phyloP scores from a whole-genome alignment of 1,140 invertebrate genomes.

The Rhopalosiphum maidis region DNA sequence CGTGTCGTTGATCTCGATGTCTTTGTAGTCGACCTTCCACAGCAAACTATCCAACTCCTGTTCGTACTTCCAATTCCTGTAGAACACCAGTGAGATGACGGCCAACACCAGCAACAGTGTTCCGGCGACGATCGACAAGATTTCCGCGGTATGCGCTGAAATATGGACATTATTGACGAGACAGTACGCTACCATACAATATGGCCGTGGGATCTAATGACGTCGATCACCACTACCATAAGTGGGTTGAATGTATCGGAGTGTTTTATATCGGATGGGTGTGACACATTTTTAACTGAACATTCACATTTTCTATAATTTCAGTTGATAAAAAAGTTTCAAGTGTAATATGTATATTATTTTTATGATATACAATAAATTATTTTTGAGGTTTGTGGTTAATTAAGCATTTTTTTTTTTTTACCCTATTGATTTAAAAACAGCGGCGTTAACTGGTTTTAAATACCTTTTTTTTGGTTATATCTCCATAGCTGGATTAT shows the following conservation, averaged over 20 bases:
- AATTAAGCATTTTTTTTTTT: neutral
- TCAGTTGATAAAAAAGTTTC: neutral
- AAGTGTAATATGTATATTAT: neutral
- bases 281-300: neutral
- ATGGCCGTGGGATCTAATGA: neutral
- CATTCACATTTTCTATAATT: neutral
- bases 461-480: neutral
- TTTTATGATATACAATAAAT: neutral
- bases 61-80: slow-evolving; percentile 93
- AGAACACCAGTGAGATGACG: slow-evolving; percentile 74
- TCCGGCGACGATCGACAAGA: slow-evolving; percentile 73
- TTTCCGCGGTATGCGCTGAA: slow-evolving; percentile 81
- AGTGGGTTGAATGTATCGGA: neutral
- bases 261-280: neutral
- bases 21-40: slow-evolving; percentile 95
- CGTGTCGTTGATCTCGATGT: slow-evolving; percentile 74
- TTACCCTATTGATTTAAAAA: neutral
- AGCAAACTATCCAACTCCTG: slow-evolving; percentile 91
- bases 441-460: neutral
- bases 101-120: slow-evolving; percentile 74
- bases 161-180: slow-evolving; percentile 48
- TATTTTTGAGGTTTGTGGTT: neutral
- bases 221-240: neutral
- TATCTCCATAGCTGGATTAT: neutral
- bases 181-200: neutral